phyloP scores from a whole-genome alignment of 2,113 vertebrate species.

The Eudorcas thomsonii region DNA sequence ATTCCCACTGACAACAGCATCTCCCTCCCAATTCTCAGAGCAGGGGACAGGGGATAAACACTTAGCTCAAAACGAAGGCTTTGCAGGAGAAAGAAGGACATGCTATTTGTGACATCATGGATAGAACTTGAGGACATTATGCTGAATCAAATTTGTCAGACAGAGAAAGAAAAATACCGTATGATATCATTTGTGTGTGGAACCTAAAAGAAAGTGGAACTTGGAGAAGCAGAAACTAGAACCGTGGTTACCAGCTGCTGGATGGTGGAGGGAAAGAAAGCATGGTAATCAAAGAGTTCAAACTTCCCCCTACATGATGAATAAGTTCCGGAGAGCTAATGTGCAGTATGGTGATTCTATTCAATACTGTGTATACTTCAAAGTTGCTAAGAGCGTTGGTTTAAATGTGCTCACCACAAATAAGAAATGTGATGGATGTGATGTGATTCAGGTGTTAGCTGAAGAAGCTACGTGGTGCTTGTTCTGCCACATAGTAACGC shows the following conservation, averaged over 20 bases:
- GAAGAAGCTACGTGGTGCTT: background rate
- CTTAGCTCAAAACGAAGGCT: background rate
- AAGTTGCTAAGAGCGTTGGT: background rate
- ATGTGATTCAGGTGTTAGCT: background rate
- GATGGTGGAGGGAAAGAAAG: background rate
- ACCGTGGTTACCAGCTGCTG: background rate
- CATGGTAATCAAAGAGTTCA: background rate
- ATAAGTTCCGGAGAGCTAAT: background rate
- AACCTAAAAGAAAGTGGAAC: background rate
- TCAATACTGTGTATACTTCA: background rate
- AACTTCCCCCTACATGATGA: background rate
- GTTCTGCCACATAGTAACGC: background rate
- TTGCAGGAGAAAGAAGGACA: background rate
- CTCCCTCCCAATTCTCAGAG: background rate
- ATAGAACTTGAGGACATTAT: background rate
- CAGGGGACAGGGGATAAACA: background rate
- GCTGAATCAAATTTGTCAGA: background rate
- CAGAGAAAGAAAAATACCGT: background rate
- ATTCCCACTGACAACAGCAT: fast-evolving
- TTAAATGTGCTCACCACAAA: background rate
- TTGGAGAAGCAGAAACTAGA: background rate
- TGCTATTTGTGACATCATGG: background rate
- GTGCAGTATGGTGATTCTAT: background rate
- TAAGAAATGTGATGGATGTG: background rate
- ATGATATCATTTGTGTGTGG: background rate